A percentile compares a stretch with the other conserved stretches of the same genome.
phyloP scores from a whole-genome alignment of 2,797 vertebrate species.

The Chelonia mydas region DNA sequence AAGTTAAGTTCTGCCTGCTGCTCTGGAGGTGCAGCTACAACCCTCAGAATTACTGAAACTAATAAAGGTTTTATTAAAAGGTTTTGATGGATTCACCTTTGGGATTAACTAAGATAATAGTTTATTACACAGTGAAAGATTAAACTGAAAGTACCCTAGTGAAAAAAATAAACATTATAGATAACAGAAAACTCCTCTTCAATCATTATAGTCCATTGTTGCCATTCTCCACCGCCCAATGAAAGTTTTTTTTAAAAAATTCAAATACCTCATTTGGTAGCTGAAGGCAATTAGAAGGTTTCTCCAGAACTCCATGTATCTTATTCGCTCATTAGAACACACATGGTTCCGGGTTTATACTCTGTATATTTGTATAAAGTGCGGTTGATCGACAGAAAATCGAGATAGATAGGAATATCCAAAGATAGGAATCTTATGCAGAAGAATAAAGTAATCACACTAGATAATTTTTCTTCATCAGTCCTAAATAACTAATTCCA shows the following conservation, averaged over 20 bases:
- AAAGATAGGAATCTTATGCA: no score
- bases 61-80: constrained; percentile 69
- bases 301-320: background rate
- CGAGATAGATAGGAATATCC: background rate
- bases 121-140: constrained; percentile 73
- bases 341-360: background rate
- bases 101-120: constrained; percentile 76
- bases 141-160: constrained; percentile 67
- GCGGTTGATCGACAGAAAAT: background rate
- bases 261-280: background rate
- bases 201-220: background rate
- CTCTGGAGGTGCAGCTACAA: background rate
- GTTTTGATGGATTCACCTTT: constrained; percentile 73
- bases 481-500: background rate
- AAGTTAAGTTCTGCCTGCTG: background rate
- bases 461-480: background rate
- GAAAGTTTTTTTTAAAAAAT: background rate
- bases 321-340: background rate
- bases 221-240: background rate
- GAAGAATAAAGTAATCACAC: background rate
- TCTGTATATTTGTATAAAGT: background rate
- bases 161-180: constrained; percentile 52
- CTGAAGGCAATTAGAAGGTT: background rate
- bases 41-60: constrained; percentile 22
- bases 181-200: background rate